Percentiles rank a stretch among this genome's conserved stretches.
phyloP scores from a whole-genome alignment of 2,113 vertebrate genomes.

The Lepisosteus osseus region DNA sequence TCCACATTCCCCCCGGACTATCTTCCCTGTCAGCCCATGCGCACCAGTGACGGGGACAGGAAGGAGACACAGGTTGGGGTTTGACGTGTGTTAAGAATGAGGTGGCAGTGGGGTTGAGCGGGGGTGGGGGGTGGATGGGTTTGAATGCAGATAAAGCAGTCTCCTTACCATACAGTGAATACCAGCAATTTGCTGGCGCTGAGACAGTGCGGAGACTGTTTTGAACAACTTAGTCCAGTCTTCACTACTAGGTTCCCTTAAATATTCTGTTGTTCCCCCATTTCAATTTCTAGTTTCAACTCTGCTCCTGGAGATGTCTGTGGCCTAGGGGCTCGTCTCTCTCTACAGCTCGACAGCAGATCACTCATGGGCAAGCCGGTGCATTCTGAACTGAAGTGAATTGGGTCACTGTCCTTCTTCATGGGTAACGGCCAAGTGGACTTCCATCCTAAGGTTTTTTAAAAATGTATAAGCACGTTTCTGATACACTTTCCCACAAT shows the following conservation, averaged over 20 bases:
- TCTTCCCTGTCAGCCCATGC: too few relatives aligned
- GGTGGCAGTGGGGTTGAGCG: slow-evolving; percentile 43
- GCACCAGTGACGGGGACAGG: slow-evolving; percentile 60
- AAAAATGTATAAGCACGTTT: too few relatives aligned
- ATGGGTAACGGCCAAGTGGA: too few relatives aligned
- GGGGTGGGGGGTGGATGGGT: slow-evolving; percentile 67
- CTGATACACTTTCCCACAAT: too few relatives aligned
- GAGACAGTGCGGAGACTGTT: slow-evolving; percentile 38
- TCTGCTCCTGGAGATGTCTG: not conserved
- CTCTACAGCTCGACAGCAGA: too few relatives aligned
- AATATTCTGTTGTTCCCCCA: not conserved
- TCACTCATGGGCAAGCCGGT: too few relatives aligned
- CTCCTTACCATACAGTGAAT: slow-evolving; percentile 72
- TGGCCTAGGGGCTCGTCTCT: too few relatives aligned
- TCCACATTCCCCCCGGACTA: too few relatives aligned
- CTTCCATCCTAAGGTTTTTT: too few relatives aligned
- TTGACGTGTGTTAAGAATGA: slow-evolving; percentile 45
- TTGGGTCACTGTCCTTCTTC: too few relatives aligned
- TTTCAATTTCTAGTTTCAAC: not conserved
- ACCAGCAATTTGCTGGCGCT: slow-evolving; percentile 62
- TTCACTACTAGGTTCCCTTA: slow-evolving; percentile 23
- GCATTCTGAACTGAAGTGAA: too few relatives aligned
- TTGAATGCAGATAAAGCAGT: slow-evolving; percentile 77
- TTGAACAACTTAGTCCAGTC: not conserved
- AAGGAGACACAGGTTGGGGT: slow-evolving; percentile 48